phyloP scores from a whole-genome alignment of 2,113 vertebrate species.

The Muntiacus muntjak region DNA sequence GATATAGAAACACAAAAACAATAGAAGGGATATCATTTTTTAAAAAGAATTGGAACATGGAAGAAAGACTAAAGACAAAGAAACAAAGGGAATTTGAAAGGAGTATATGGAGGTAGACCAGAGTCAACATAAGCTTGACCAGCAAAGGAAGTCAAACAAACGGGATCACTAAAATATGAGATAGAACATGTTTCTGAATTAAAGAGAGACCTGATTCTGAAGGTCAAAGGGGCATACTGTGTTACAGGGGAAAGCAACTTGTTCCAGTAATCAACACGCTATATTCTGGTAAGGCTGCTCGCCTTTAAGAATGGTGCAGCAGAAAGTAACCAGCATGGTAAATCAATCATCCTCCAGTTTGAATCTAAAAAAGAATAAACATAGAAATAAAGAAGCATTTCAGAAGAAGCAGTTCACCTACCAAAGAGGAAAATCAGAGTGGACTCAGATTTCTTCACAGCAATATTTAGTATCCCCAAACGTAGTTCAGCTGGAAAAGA shows the following conservation, averaged over 20 bases:
- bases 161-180: not conserved
- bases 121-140: not conserved
- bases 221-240: not conserved
- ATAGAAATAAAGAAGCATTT: not conserved
- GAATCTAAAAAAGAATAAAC: slow-evolving; percentile 19
- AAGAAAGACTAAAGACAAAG: not conserved
- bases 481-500: not conserved
- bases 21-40: not conserved
- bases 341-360: not conserved
- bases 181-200: not conserved
- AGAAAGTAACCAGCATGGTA: not conserved
- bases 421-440: not conserved
- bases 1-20: not conserved
- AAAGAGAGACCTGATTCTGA: not conserved
- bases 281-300: not conserved
- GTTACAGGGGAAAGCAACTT: not conserved
- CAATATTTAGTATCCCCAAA: not conserved
- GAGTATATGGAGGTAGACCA: not conserved
- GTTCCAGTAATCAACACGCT: not conserved
- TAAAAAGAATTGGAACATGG: not conserved
- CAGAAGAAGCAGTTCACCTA: not conserved
- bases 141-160: not conserved
- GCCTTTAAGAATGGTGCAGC: not conserved
- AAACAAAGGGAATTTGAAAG: slow-evolving; percentile 1
- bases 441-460: not conserved